Percentiles rank a stretch among this genome's conserved stretches.
Conservation (phyloP, 2,888 invertebrate genomes). For the Theretra japonica region DNA sequence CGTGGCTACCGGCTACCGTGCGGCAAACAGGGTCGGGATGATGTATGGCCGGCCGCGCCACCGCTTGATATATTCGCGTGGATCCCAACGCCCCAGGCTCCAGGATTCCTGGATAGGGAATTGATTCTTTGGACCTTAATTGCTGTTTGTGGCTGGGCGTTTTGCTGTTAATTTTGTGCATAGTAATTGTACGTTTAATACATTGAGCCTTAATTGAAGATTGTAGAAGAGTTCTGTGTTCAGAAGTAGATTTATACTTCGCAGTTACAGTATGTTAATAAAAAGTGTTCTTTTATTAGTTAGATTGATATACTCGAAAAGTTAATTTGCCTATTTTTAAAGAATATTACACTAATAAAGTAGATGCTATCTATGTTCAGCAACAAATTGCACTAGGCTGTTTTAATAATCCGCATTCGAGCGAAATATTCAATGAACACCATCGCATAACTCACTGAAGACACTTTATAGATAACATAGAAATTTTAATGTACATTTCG, state of each 20-base stretch:
- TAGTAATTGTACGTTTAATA: no score
- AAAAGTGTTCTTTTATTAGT: no score
- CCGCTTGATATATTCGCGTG: constrained; percentile 6
- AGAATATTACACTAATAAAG: no score
- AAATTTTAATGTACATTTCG: constrained; percentile 24
- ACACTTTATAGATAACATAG: constrained; percentile 25
- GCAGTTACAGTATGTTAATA: no score
- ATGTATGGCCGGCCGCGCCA: not conserved
- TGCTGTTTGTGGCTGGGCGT: not conserved
- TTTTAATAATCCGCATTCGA: not conserved
- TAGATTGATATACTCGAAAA: no score
- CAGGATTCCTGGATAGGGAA: not conserved
- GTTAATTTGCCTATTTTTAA: no score
- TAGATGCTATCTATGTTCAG: no score
- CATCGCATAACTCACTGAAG: not conserved
- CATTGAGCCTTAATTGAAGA: no score
- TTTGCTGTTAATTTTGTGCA: not conserved
- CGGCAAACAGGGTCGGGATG: constrained; percentile 6
- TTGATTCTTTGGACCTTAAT: constrained; percentile 11
- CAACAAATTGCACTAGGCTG: no score
- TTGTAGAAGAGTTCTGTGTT: no score
- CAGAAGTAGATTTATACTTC: no score
- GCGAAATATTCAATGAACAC: constrained; percentile 8
- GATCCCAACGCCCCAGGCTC: constrained; percentile 5
- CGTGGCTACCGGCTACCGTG: constrained; percentile 6